Conservation (phyloP, 1,140 invertebrate genomes). For the Gonatopus flavifemur region DNA sequence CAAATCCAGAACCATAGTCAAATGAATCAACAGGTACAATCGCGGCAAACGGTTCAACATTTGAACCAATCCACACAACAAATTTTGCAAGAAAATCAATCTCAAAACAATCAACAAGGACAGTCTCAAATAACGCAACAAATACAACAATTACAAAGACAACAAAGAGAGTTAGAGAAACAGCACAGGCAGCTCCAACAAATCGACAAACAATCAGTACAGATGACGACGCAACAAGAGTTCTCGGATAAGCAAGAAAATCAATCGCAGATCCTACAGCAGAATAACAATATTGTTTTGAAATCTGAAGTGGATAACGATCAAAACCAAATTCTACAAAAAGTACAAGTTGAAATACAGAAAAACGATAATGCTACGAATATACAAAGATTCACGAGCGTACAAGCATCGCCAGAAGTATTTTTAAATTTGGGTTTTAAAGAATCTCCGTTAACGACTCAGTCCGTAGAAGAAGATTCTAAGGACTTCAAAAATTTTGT, state of each 20-base stretch:
- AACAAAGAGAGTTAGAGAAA: constrained; percentile 50
- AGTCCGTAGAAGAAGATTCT: constrained; percentile 39
- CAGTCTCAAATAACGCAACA: constrained; percentile 47
- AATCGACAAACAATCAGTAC: constrained; percentile 46
- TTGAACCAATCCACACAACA: constrained; percentile 49
- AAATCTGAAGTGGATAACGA: constrained; percentile 45
- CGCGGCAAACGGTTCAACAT: constrained; percentile 53
- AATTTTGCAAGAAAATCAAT: constrained; percentile 45
- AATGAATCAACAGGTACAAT: constrained; percentile 57
- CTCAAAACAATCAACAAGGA: constrained; percentile 43
- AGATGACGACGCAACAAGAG: constrained; percentile 30
- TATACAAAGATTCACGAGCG: constrained; percentile 46
- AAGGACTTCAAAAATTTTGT: constrained; percentile 50
- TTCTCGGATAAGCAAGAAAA: constrained; percentile 30
- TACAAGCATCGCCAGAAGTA: constrained; percentile 51
- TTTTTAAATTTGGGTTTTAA: constrained; percentile 53
- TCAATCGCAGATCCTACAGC: constrained; percentile 38
- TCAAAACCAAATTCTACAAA: constrained; percentile 41
- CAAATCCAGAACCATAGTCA: constrained; percentile 53
- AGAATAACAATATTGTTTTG: constrained; percentile 50
- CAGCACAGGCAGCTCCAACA: constrained; percentile 49
- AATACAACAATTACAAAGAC: constrained; percentile 48
- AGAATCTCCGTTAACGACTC: constrained; percentile 35
- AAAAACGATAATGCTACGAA: constrained; percentile 37
- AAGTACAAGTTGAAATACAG: constrained; percentile 39